Percentiles rank a stretch among this genome's conserved stretches.
Evolutionary conservation across 1,140 invertebrate genomes (phyloP).

Genomic region (Bombus waltoni): DNA sequence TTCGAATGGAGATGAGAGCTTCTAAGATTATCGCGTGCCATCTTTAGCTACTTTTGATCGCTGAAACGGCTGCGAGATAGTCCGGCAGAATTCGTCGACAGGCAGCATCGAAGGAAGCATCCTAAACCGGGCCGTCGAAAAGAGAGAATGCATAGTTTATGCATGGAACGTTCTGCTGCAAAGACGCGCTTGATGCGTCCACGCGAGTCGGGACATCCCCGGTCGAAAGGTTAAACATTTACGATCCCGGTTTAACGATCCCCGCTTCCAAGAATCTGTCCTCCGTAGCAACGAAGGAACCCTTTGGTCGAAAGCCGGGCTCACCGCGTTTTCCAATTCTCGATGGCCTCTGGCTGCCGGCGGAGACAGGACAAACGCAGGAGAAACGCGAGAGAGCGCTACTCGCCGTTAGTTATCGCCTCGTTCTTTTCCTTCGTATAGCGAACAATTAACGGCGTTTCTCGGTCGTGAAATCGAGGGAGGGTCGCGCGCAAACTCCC

Average conservation of each 20-base stretch:
- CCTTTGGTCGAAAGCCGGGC: not conserved
- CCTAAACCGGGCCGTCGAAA: not conserved
- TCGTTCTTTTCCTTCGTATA: conserved; percentile 14
- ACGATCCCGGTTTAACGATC: conserved; percentile 61
- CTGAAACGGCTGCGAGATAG: not conserved
- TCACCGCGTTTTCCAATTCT: not conserved
- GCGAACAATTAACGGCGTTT: conserved; percentile 40
- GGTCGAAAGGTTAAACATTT: conserved; percentile 62
- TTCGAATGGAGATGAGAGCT: no score
- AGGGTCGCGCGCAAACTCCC: conserved; percentile 6
- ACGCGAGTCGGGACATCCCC: conserved; percentile 23
- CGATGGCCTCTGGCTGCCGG: not conserved
- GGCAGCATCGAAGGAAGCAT: not conserved
- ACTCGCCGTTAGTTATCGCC: not conserved
- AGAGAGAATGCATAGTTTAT: not conserved
- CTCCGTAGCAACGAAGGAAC: not conserved
- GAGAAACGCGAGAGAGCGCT: not conserved
- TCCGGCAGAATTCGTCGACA: not conserved
- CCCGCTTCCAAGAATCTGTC: conserved; percentile 46
- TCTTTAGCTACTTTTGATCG: no score
- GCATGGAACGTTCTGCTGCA: conserved; percentile 16
- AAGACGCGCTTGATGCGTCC: not conserved
- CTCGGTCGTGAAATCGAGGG: not conserved
- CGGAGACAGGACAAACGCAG: no score
- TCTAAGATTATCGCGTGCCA: no score